Percentiles rank a stretch among this genome's conserved stretches.
Conservation (phyloP, 2,888 invertebrate genomes). For the Cybosia mesomella region DNA sequence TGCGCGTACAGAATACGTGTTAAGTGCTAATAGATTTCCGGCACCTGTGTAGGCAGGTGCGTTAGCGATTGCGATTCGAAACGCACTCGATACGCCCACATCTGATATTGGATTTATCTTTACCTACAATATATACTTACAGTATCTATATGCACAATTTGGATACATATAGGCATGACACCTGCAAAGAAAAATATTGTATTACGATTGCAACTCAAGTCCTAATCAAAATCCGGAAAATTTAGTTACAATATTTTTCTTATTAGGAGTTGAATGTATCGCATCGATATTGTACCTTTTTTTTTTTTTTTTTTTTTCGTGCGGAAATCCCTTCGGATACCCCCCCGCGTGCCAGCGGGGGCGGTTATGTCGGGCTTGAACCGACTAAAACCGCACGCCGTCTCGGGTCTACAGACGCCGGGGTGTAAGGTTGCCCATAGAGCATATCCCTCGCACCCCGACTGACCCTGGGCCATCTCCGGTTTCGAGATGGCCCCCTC, state of each 20-base stretch:
- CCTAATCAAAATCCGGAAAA: not conserved
- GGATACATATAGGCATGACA: not conserved
- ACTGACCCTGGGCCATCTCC: too few relatives aligned
- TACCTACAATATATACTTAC: constrained; percentile 19
- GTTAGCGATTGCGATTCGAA: constrained; percentile 58
- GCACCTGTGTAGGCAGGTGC: constrained; percentile 80
- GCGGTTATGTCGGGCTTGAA: too few relatives aligned
- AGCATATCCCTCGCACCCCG: too few relatives aligned
- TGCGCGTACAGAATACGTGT: constrained; percentile 53
- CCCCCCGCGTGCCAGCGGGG: too few relatives aligned
- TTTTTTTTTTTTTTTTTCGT: too few relatives aligned
- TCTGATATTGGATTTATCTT: constrained; percentile 60
- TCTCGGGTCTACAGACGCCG: too few relatives aligned
- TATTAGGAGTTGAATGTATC: not conserved
- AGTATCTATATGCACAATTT: not conserved
- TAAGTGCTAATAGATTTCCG: constrained; percentile 75
- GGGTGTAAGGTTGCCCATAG: too few relatives aligned
- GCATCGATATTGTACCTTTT: not conserved
- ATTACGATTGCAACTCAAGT: not conserved
- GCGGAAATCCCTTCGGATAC: too few relatives aligned
- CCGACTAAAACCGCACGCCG: too few relatives aligned
- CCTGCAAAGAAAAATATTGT: not conserved
- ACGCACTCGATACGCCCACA: constrained; percentile 57
- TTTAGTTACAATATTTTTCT: not conserved
- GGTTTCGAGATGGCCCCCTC: too few relatives aligned